These are phyloP conservation scores for Rhodophaea formosa DNA, from an alignment of 2,888 invertebrate species.

Conservation along the genomic window DNA sequence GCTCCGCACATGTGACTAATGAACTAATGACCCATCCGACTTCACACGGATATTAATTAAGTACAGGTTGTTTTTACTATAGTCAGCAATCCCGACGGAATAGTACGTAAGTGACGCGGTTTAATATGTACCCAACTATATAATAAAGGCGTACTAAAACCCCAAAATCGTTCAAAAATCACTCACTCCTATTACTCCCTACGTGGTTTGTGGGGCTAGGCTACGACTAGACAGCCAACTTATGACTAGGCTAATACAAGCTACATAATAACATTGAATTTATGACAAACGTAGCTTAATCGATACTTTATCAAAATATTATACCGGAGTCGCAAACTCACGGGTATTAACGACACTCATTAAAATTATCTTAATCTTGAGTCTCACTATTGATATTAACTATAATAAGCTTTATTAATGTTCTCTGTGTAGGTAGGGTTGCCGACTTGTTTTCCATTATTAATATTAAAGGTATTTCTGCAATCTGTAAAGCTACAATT, in stretches of 20 bases:
- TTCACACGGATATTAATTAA: not conserved
- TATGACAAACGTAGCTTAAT: not conserved
- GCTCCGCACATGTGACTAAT: not conserved
- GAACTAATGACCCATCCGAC: not conserved
- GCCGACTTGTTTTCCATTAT: no score
- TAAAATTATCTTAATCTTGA: not conserved
- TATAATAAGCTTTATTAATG: not conserved
- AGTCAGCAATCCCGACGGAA: not conserved
- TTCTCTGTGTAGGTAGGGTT: not conserved
- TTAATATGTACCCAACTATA: no score
- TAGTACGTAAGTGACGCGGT: no score
- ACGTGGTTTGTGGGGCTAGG: no score
- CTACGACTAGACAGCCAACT: not conserved
- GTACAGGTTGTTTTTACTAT: not conserved
- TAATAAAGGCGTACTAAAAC: no score
- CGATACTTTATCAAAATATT: not conserved
- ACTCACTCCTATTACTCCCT: no score
- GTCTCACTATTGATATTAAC: not conserved
- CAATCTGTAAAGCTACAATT: no score
- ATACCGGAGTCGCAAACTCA: not conserved
- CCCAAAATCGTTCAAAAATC: no score
- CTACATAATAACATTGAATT: not conserved
- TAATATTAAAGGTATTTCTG: no score
- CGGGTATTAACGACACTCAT: not conserved
- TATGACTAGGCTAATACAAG: not conserved